Evolutionary conservation across 2,797 vertebrate species (phyloP).

Genomic region (Psittacula echo): DNA sequence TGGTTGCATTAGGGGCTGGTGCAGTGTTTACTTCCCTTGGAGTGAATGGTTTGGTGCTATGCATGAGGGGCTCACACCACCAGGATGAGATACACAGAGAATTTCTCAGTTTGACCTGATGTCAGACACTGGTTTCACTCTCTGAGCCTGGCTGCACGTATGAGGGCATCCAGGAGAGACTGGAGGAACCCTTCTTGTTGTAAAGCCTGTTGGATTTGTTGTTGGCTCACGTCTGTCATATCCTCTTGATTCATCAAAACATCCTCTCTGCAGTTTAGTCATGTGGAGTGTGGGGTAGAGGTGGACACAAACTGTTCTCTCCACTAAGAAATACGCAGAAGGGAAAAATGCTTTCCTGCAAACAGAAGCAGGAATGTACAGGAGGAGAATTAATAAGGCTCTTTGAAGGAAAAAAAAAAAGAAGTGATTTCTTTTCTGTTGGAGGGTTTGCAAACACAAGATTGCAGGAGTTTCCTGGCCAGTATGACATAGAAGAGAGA

Average conservation of each 20-base stretch:
- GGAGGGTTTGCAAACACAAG: neutral
- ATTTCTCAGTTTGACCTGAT: neutral
- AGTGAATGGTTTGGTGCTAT: accelerated
- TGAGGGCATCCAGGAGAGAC: neutral
- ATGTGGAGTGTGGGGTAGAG: neutral
- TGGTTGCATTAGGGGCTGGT: neutral
- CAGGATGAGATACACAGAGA: neutral
- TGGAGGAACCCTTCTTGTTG: neutral
- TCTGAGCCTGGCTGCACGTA: neutral
- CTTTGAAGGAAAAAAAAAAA: neutral
- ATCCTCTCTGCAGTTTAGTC: neutral
- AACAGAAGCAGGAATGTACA: neutral
- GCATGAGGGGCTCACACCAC: accelerated
- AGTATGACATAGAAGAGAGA: neutral
- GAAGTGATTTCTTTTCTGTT: neutral
- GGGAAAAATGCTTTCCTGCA: neutral
- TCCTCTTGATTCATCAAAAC: neutral
- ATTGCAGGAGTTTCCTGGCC: neutral
- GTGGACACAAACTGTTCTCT: slow-evolving; percentile 23
- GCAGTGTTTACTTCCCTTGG: neutral
- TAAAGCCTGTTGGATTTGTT: neutral
- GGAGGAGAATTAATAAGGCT: neutral
- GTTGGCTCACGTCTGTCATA: accelerated
- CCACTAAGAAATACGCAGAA: neutral
- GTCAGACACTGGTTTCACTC: neutral